Conservation (phyloP, 2,888 invertebrate genomes). For the Macrosiphum euphorbiae region DNA sequence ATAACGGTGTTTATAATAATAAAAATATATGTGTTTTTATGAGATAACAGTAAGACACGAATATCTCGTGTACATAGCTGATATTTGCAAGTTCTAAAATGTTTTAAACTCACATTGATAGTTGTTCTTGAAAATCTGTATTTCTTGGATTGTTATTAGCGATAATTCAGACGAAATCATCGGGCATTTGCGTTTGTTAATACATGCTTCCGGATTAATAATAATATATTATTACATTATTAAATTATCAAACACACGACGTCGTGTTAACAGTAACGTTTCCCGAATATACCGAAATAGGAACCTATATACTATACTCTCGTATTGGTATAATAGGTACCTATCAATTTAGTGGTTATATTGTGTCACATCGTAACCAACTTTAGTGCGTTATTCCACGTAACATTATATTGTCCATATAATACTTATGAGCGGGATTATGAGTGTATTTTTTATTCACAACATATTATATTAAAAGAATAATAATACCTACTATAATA, state of each 20-base stretch:
- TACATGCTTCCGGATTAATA: not conserved
- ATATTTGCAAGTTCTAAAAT: not conserved
- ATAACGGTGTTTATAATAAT: not conserved
- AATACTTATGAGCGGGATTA: not conserved
- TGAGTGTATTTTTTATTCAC: not conserved
- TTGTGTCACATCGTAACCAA: not conserved
- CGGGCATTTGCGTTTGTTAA: not conserved
- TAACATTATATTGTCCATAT: not conserved
- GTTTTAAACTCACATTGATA: conserved; percentile 43
- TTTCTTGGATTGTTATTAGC: not conserved
- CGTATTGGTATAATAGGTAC: not conserved
- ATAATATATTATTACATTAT: not conserved
- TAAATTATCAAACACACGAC: not conserved
- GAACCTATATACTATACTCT: not conserved
- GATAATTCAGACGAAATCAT: conserved; percentile 10
- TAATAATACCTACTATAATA: not conserved
- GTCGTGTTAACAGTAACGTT: not conserved
- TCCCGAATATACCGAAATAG: not conserved
- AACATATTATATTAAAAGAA: not conserved
- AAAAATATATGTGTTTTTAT: not conserved
- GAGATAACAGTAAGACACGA: not conserved
- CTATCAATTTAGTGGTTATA: not conserved
- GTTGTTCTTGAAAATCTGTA: not conserved
- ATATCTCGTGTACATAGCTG: not conserved
- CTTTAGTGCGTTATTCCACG: not conserved